These are phyloP conservation scores for Melanerpes formicivorus DNA, from an alignment of 2,113 vertebrate genomes.

Conservation along the genomic window DNA sequence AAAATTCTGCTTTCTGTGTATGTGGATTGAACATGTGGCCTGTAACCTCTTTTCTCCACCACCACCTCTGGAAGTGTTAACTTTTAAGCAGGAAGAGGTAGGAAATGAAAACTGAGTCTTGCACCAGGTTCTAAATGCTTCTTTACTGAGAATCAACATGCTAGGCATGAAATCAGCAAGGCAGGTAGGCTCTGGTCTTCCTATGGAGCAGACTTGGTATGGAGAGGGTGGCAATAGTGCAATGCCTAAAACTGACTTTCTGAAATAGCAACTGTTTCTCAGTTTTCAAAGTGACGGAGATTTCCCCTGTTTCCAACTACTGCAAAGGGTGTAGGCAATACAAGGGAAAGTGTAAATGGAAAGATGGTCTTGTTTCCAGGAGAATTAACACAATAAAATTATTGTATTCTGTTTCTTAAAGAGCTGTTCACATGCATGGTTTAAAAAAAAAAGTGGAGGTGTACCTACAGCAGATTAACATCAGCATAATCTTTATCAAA, in stretches of 20 bases:
- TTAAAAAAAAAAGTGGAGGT: neutral
- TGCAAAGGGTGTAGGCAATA: too few relatives aligned
- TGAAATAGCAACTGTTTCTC: neutral
- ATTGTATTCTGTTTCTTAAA: neutral
- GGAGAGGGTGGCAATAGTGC: neutral
- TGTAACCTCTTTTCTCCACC: neutral
- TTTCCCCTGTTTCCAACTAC: neutral
- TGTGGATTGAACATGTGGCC: neutral
- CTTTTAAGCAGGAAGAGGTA: neutral
- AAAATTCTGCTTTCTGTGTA: neutral
- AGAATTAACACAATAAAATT: neutral
- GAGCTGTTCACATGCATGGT: neutral
- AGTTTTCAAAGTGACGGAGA: neutral
- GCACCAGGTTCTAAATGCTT: neutral
- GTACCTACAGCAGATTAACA: neutral
- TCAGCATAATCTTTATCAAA: constrained; percentile 24
- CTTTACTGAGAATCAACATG: neutral
- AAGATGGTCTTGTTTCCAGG: neutral
- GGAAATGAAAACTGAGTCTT: neutral
- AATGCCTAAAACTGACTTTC: neutral
- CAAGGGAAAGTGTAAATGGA: neutral
- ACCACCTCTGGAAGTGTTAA: neutral
- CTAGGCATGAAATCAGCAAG: neutral
- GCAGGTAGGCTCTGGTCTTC: neutral
- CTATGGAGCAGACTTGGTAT: neutral